Evolutionary conservation across 2,113 vertebrate species (phyloP).

Genomic region (Hepsetus odoe): DNA sequence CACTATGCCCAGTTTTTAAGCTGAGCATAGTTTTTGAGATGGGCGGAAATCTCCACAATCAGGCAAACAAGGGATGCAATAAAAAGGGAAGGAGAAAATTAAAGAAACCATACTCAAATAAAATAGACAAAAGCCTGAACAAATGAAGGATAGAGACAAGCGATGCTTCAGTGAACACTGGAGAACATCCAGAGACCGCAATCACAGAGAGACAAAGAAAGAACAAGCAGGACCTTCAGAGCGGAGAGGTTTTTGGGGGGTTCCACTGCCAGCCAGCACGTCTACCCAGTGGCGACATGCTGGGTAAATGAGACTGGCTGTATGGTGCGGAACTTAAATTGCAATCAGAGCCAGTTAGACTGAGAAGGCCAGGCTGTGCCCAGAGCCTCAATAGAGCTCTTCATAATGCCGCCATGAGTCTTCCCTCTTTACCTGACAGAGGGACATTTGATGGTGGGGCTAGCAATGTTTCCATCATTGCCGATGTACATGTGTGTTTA

Average conservation of each 20-base stretch:
- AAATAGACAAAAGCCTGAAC: background rate
- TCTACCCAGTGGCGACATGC: constrained; percentile 12
- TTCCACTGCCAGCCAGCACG: background rate
- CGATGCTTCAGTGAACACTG: constrained; percentile 2
- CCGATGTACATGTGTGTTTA: constrained; percentile 9
- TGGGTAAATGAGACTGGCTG: constrained; percentile 30
- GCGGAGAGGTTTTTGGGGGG: background rate
- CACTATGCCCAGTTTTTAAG: background rate
- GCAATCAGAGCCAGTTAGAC: constrained; percentile 32
- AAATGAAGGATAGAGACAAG: background rate
- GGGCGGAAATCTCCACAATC: constrained; percentile 17
- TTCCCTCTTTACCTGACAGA: constrained; percentile 41
- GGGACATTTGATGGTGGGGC: constrained; percentile 10
- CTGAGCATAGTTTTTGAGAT: background rate
- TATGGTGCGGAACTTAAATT: constrained; percentile 30
- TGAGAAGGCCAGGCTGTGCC: constrained; percentile 37
- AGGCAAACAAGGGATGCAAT: background rate
- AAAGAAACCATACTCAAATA: background rate
- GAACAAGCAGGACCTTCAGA: background rate
- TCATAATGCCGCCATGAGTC: constrained; percentile 47
- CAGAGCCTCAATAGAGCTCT: constrained; percentile 48
- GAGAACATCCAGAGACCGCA: background rate
- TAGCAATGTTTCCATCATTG: constrained; percentile 48
- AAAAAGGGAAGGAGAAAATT: constrained; percentile 7
- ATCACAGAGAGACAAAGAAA: constrained; percentile 5